A percentile compares a stretch with the other conserved stretches of the same genome.
These are phyloP conservation scores for Lamprologus speciosus DNA, from an alignment of 2,113 vertebrate genomes.

Conservation along the genomic window DNA sequence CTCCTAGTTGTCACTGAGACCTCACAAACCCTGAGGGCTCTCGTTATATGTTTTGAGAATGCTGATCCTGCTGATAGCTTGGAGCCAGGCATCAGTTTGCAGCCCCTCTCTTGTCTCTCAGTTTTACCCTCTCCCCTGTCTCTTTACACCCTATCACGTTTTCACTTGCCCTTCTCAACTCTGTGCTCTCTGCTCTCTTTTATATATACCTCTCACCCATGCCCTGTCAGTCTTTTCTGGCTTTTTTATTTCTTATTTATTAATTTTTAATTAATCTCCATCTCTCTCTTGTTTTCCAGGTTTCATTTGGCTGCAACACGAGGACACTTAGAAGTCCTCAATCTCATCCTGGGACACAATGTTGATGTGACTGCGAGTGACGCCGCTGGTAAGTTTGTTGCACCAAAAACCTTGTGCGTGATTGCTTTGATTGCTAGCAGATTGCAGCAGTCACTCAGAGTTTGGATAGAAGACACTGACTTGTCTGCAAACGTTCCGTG, in stretches of 20 bases:
- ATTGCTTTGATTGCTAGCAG: not conserved
- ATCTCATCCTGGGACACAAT: slow-evolving; percentile 82
- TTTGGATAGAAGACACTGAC: not conserved
- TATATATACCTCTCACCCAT: not conserved
- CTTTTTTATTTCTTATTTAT: not conserved
- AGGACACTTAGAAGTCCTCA: slow-evolving; percentile 90
- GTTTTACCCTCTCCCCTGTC: not conserved
- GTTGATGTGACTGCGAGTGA: slow-evolving; percentile 84
- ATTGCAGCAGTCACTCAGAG: not conserved
- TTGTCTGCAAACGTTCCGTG: not conserved
- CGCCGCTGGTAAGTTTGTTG: slow-evolving; percentile 75
- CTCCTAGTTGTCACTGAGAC: not conserved
- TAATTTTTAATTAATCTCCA: not conserved
- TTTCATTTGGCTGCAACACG: slow-evolving; percentile 92
- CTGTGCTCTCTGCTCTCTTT: not conserved
- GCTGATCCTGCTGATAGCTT: slow-evolving; percentile 21
- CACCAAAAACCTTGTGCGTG: not conserved
- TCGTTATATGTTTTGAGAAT: slow-evolving; percentile 12
- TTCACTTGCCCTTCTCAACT: not conserved
- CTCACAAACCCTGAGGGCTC: not conserved
- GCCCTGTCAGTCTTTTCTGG: not conserved
- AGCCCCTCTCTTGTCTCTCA: slow-evolving; percentile 11
- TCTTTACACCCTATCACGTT: not conserved
- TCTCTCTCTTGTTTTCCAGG: slow-evolving; percentile 51
- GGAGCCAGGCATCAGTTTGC: slow-evolving; percentile 32